Percentiles rank a stretch among this genome's conserved stretches.
phyloP scores from a whole-genome alignment of 2,888 invertebrate species.

The Pollenia griseotomentosa region DNA sequence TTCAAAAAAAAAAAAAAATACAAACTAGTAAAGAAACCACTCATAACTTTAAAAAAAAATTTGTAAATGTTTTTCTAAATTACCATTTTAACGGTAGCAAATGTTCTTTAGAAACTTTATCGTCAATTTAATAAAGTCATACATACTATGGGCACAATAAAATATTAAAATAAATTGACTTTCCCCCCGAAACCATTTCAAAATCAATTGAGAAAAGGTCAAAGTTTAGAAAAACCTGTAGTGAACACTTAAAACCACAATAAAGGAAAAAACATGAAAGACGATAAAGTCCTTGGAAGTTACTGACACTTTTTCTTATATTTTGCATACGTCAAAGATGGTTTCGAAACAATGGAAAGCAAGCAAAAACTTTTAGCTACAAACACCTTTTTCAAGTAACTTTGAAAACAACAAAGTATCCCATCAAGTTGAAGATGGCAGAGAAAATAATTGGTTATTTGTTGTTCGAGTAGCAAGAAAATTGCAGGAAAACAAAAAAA shows the following conservation, averaged over 20 bases:
- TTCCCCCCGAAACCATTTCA: neutral
- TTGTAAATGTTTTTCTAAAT: neutral
- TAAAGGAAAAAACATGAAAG: constrained; percentile 5
- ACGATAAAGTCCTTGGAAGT: constrained; percentile 56
- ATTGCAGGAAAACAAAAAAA: neutral
- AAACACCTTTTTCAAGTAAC: constrained; percentile 45
- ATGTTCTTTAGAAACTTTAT: neutral
- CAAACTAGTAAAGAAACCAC: neutral
- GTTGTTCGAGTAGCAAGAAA: neutral
- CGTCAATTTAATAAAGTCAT: neutral
- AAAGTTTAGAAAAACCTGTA: constrained; percentile 63
- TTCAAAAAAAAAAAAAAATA: neutral
- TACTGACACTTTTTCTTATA: constrained; percentile 19
- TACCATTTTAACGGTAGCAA: neutral
- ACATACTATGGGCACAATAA: neutral
- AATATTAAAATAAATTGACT: constrained; percentile 30
- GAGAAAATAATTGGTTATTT: constrained; percentile 32
- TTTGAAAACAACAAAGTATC: constrained; percentile 47
- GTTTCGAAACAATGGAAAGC: neutral
- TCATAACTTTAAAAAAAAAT: neutral
- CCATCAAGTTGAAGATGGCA: neutral
- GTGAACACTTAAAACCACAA: constrained; percentile 59
- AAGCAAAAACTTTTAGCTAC: constrained; percentile 44
- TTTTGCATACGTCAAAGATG: constrained; percentile 24
- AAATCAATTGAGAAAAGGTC: constrained; percentile 64